Evolutionary conservation across 2,113 vertebrate species (phyloP).

Genomic region (Anarhynchus alexandrinus): DNA sequence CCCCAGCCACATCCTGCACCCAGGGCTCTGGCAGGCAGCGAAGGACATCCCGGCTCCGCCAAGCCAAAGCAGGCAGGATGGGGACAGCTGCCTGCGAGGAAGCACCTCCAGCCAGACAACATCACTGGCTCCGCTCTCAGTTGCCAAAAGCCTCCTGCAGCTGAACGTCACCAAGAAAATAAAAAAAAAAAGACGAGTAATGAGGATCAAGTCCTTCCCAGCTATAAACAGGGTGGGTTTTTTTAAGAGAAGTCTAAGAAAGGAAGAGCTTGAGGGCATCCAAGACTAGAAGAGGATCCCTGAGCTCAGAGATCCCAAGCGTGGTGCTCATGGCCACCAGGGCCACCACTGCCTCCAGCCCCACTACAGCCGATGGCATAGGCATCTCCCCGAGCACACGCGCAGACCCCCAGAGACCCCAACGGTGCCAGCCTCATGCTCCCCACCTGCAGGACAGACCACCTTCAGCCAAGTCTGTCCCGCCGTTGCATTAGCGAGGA

Average conservation of each 20-base stretch:
- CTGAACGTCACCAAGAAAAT: neutral
- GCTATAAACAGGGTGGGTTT: neutral
- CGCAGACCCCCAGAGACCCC: neutral
- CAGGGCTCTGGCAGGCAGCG: neutral
- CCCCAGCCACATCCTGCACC: neutral
- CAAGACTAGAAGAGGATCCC: neutral
- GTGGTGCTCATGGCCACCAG: fast-evolving
- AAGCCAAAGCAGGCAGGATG: neutral
- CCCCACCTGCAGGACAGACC: neutral
- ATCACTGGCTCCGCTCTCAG: neutral
- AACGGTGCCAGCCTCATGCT: fast-evolving
- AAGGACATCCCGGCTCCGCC: neutral
- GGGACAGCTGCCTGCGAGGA: neutral
- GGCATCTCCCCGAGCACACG: neutral
- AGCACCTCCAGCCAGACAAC: neutral
- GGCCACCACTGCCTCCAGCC: neutral
- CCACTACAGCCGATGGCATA: fast-evolving
- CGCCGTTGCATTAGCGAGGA: fast-evolving
- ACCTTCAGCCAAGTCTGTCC: neutral
- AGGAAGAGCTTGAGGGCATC: neutral
- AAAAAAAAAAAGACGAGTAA: neutral
- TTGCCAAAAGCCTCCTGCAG: neutral
- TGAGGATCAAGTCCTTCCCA: neutral
- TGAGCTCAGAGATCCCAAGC: neutral
- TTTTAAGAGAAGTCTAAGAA: neutral